Conservation (phyloP, 2,888 invertebrate species). For the Helicoverpa assulta region DNA sequence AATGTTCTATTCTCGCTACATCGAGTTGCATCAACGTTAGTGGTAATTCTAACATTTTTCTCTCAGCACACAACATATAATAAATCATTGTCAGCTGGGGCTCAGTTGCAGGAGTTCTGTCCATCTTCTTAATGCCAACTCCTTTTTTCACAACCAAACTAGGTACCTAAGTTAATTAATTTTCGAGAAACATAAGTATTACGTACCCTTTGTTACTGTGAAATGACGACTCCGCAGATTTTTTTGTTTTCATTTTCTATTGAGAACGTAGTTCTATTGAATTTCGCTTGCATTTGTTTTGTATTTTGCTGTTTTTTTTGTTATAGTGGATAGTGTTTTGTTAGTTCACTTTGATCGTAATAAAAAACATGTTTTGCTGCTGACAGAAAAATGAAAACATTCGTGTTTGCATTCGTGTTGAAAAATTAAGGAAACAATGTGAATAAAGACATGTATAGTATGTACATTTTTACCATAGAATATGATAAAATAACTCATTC, state of each 20-base stretch:
- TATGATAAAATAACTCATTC: too few species aligned
- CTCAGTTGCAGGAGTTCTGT: constrained; percentile 72
- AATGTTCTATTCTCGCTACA: constrained; percentile 10
- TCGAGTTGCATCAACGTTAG: constrained; percentile 47
- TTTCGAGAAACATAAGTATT: constrained; percentile 49
- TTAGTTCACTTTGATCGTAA: background rate
- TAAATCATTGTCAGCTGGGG: constrained; percentile 74
- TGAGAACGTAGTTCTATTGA: background rate
- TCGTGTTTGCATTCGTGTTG: too few species aligned
- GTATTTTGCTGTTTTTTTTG: background rate
- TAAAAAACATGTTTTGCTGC: background rate
- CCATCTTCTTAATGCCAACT: constrained; percentile 71
- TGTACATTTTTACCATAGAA: too few species aligned
- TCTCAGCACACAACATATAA: constrained; percentile 58
- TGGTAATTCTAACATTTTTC: constrained; percentile 56
- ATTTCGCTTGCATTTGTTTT: constrained; percentile 8
- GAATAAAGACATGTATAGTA: too few species aligned
- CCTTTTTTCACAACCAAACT: constrained; percentile 63
- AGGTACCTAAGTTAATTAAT: constrained; percentile 60
- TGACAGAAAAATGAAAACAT: too few species aligned
- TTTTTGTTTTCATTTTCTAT: constrained; percentile 17
- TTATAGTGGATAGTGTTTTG: background rate
- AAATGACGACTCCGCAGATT: constrained; percentile 25
- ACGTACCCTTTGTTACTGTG: constrained; percentile 27
- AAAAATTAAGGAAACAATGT: too few species aligned